Evolutionary conservation across 2,888 invertebrate species (phyloP), one percentile per base, ranked within the genome.

Genomic region (Panorpa germanica): DNA sequence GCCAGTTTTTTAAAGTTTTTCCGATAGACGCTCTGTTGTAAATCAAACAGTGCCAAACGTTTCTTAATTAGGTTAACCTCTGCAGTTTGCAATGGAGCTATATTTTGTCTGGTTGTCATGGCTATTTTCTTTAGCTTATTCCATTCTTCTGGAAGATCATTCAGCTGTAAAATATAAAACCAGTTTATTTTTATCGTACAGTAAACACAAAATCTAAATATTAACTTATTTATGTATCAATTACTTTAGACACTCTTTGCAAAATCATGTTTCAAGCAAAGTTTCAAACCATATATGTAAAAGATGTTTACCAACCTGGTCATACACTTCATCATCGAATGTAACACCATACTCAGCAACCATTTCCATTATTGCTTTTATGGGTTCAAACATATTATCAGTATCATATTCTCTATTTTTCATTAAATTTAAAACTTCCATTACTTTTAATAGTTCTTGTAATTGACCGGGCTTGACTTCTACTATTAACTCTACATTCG

Each of bases 91-190:
- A 91, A 60, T 11, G 93, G 90, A 2, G 77, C 78, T 21, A 91
- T 83, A 26, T 70, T 64, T 49, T 86, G 85, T 51, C 85, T 86
- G 28, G 82, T 72, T 29, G 74, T 68, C 3, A 81, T 71, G 1
- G 82, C 77, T 34, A 76, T 58, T 53, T 83, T 85, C 50, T 90
- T 85, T 5, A 85, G 64, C 41, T 72, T 75, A 29, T 66, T 64
- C 93, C 93, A 95, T 42, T 67, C 70, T 40, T 86, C 85, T 0
- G 93, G 93, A 24, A 93, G 56, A 42, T 83, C 74, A 47, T 77
- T 65, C 41, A 76, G 45, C 60, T 63, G 40, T 15, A 33, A 28
- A 15, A n/a, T 13, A 4, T 22, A n/a, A n/a, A n/a, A n/a, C n/a
- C n/a, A n/a, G n/a, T 7, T 11, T 18, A 8, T 21, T 11, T 21